These are phyloP conservation scores for Anaspis maculata DNA, from an alignment of 2,888 invertebrate genomes.

Conservation along the genomic window DNA sequence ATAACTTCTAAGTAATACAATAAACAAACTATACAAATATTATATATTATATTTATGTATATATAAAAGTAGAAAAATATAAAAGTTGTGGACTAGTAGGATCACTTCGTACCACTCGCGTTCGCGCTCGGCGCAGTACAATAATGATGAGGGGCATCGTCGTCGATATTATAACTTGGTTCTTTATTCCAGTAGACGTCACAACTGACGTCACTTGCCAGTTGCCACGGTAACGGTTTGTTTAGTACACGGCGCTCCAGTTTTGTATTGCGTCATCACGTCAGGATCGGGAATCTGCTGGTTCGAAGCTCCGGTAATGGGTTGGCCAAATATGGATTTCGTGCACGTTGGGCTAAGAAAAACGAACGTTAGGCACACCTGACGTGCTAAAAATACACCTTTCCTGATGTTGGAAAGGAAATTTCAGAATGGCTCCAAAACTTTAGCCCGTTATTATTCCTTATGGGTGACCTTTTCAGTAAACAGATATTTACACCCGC, in stretches of 20 bases:
- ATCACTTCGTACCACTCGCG: slow-evolving; percentile 33
- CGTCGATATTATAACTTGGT: slow-evolving; percentile 40
- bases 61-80: slow-evolving; percentile 44
- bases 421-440: too few relatives aligned
- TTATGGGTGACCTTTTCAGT: too few relatives aligned
- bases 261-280: slow-evolving; percentile 52
- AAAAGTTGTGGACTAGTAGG: slow-evolving; percentile 41
- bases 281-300: too few relatives aligned
- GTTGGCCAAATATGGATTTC: too few relatives aligned
- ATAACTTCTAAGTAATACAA: slow-evolving; percentile 36
- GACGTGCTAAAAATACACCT: too few relatives aligned
- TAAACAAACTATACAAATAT: slow-evolving; percentile 41
- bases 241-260: slow-evolving; percentile 45
- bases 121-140: slow-evolving; percentile 37
- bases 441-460: too few relatives aligned
- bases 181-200: slow-evolving; percentile 35
- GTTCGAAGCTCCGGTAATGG: too few relatives aligned
- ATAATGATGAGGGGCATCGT: slow-evolving; percentile 33
- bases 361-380: too few relatives aligned
- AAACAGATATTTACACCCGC: too few relatives aligned
- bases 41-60: too few relatives aligned
- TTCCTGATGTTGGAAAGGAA: too few relatives aligned
- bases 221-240: slow-evolving; percentile 38
- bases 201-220: slow-evolving; percentile 34
- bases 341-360: too few relatives aligned